Evolutionary conservation across 2,113 vertebrate genomes (phyloP).

Genomic region (Stomatorhinus ivindoensis): DNA sequence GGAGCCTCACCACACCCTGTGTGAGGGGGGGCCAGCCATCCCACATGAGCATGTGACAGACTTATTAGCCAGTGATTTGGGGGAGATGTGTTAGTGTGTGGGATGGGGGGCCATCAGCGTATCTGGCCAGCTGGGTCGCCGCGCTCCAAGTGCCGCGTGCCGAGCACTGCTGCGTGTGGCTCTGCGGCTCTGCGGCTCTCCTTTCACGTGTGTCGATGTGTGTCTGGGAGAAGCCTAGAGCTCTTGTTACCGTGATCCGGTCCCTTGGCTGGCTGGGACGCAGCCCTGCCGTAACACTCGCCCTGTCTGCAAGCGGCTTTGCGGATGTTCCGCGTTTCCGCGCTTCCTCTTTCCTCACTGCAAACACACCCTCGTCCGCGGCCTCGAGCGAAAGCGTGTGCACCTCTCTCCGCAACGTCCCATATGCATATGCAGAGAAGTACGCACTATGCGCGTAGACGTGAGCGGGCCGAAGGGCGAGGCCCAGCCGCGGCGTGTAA

Average conservation of each 20-base stretch:
- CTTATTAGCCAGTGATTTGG: neutral
- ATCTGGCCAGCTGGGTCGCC: neutral
- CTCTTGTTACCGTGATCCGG: neutral
- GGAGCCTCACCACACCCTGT: neutral
- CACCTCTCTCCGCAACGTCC: neutral
- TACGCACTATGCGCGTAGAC: neutral
- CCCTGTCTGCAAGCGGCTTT: neutral
- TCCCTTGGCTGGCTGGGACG: neutral
- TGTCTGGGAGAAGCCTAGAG: neutral
- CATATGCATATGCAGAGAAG: neutral
- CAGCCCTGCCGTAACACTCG: neutral
- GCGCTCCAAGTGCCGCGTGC: neutral
- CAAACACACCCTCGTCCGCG: neutral
- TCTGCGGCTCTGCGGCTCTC: neutral
- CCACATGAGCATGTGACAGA: neutral
- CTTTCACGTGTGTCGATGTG: neutral
- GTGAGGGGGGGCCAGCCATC: neutral
- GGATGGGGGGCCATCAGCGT: neutral
- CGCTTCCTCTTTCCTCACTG: neutral
- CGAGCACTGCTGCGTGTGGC: neutral
- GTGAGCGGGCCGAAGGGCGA: neutral
- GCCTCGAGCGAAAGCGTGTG: neutral
- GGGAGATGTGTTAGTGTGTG: neutral
- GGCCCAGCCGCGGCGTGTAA: neutral
- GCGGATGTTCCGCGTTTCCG: neutral